Percentiles rank a stretch among this genome's conserved stretches.
Evolutionary conservation across 2,797 vertebrate genomes (phyloP).

Genomic region (Holocentrus rufus): DNA sequence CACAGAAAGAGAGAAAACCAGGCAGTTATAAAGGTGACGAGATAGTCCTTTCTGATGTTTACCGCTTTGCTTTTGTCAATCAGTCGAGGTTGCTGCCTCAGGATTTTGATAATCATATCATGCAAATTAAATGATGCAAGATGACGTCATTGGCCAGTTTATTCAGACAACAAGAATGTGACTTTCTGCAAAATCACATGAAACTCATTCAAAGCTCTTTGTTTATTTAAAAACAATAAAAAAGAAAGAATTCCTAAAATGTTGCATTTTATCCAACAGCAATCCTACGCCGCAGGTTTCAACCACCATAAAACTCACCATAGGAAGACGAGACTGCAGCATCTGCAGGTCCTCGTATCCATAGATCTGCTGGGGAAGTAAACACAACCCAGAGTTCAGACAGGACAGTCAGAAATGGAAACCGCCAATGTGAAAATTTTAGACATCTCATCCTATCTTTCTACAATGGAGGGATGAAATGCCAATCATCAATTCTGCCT

Average conservation of each 20-base stretch:
- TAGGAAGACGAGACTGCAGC: conserved; percentile 94
- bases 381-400: conserved; percentile 24
- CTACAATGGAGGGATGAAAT: background rate
- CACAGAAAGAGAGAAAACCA: conserved; percentile 7
- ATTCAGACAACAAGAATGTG: no score
- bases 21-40: background rate
- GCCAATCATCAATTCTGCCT: background rate
- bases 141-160: no score
- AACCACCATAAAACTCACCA: conserved; percentile 93
- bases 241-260: background rate
- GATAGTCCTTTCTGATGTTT: background rate
- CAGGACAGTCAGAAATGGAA: background rate
- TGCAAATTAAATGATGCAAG: no score
- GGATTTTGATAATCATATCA: background rate
- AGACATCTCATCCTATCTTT: background rate
- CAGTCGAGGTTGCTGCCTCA: background rate
- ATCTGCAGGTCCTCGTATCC: conserved; percentile 98
- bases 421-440: background rate
- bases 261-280: background rate
- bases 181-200: no score
- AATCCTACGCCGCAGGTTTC: background rate
- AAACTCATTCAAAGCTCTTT: background rate
- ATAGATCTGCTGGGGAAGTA: conserved; percentile 89
- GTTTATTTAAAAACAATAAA: background rate
- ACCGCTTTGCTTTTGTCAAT: background rate